A percentile compares a stretch with the other conserved stretches of the same genome.
Evolutionary conservation across 2,113 vertebrate species (phyloP).

Genomic region (Excalfactoria chinensis): DNA sequence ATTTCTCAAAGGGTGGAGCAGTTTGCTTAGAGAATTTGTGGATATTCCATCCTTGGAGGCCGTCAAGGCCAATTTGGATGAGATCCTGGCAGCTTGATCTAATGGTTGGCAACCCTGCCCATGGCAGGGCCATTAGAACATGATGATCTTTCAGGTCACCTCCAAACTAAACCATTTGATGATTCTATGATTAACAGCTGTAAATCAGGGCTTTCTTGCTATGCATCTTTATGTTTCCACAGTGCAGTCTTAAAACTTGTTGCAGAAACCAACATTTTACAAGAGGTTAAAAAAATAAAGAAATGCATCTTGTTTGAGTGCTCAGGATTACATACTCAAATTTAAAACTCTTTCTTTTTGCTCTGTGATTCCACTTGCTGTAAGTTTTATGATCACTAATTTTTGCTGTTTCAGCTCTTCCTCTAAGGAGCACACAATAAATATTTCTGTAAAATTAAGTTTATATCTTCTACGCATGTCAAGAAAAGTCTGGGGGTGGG

Average conservation of each 20-base stretch:
- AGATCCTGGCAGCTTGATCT: not conserved
- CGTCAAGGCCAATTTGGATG: not conserved
- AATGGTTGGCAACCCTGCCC: not conserved
- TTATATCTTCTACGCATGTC: not conserved
- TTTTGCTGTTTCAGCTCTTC: not conserved
- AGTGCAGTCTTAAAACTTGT: not conserved
- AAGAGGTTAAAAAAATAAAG: not conserved
- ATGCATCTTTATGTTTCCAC: not conserved
- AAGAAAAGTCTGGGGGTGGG: not conserved
- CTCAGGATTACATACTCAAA: not conserved
- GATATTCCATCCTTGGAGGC: not conserved
- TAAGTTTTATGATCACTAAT: not conserved
- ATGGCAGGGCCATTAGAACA: not conserved
- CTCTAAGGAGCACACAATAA: fast-evolving
- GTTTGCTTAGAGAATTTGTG: not conserved
- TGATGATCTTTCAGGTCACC: not conserved
- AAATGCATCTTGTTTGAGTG: not conserved
- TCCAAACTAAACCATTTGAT: not conserved
- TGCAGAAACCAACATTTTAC: not conserved
- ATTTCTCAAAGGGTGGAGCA: not conserved
- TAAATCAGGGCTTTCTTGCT: not conserved
- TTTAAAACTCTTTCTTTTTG: not conserved
- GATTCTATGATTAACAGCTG: not conserved
- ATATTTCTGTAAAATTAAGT: not conserved
- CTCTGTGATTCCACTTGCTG: not conserved